Base-by-base conservation (phyloP, 2,113 vertebrate genomes). In the Amia ocellicauda region DNA sequence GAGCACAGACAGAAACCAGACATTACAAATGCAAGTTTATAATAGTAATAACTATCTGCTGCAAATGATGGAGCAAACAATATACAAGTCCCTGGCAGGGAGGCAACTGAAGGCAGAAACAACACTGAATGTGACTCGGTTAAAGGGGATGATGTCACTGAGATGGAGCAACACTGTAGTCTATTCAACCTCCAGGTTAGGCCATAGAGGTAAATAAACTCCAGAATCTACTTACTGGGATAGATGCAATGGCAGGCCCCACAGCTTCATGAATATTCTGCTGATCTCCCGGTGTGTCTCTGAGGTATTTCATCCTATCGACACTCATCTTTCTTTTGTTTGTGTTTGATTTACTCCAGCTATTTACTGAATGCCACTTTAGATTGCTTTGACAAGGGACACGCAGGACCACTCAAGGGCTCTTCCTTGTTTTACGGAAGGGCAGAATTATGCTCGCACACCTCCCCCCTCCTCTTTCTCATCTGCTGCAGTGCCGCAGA, bases 301-400 rank as follows among this genome's bases (percentile, higher is more conserved):
- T 50, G 47, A n/a, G 20, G 14, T 26, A 8, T 53, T 53, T 19
- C 3, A 9, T 26, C 51, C 14, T 23, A 53, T 53, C 8, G 51
- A 53, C n/a, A 53, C 51, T 2, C 20, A 16, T 53, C 20, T 23
- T 7, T 53, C 20, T 53, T 11, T n/a, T n/a, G n/a, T 53, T 53
- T 53, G 51, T 22, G 10, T 53, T 53, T 26, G 51, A 53, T 53
- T 53, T 53, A 53, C 51, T 26, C 19, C 7, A 20, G 51, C 8
- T 53, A 22, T 53, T 4, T 53, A 20, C 14, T 53, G 13, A 53
- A 53, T 53, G 51, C 19, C 20, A 26, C 51, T 53, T 53, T 22
- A 53, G 4, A 53, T 14, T 53, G 51, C 17, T 23, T 53, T 53
- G 51, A 53, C 51, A 22, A 53, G 51, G 8, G 51, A 19, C 16